Evolutionary conservation across 2,888 invertebrate genomes (phyloP).

Genomic region (Drosophila histrio): DNA sequence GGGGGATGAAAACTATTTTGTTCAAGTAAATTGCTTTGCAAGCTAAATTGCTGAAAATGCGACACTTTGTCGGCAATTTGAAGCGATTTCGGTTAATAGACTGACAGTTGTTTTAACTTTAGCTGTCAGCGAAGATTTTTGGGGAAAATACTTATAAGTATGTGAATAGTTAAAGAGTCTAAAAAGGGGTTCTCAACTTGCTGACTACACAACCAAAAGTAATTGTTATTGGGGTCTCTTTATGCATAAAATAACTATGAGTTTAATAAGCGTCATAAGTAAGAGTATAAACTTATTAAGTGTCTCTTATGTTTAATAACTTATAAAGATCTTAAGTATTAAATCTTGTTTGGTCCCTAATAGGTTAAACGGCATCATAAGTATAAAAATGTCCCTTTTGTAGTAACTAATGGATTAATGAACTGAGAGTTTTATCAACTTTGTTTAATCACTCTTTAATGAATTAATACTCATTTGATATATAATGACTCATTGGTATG

Average conservation of each 20-base stretch:
- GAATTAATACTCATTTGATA: too few species aligned
- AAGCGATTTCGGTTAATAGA: constrained; percentile 36
- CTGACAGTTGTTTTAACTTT: constrained; percentile 17
- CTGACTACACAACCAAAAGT: constrained; percentile 2
- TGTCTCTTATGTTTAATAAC: neutral
- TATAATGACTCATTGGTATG: too few species aligned
- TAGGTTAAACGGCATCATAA: neutral
- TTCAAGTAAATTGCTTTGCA: constrained; percentile 27
- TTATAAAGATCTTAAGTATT: neutral
- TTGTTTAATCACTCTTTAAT: too few species aligned
- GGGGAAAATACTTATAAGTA: neutral
- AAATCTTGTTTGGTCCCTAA: neutral
- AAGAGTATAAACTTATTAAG: neutral
- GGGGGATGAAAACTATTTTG: constrained; percentile 38
- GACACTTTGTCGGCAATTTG: constrained; percentile 39
- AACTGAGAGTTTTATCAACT: too few species aligned
- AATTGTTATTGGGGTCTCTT: neutral
- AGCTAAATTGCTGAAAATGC: constrained; percentile 36
- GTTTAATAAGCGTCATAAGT: constrained; percentile 8
- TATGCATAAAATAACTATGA: constrained; percentile 14
- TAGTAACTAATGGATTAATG: too few species aligned
- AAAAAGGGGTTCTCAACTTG: constrained; percentile 9
- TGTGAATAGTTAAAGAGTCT: constrained; percentile 1
- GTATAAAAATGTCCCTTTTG: neutral
- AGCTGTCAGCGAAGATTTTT: neutral